Percentiles rank a stretch among this genome's conserved stretches.
Conservation (phyloP, 2,888 invertebrate species). For the Lithophane leautieri region DNA sequence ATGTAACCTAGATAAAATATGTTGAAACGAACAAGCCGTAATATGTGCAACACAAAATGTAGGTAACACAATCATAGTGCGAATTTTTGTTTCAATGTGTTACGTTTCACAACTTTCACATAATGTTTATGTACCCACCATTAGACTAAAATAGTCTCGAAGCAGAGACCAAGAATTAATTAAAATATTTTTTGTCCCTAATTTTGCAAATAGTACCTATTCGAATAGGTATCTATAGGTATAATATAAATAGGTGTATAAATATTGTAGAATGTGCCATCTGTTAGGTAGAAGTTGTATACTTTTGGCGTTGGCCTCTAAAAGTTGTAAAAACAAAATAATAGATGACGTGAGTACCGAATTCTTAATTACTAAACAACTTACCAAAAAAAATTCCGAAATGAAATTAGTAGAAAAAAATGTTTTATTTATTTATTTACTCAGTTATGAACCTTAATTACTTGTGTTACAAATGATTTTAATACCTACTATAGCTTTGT, state of each 20-base stretch:
- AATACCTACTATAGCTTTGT: not conserved
- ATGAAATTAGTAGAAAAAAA: too few species aligned
- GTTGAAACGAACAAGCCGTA: not conserved
- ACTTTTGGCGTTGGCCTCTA: not conserved
- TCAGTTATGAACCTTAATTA: too few species aligned
- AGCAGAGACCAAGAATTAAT: not conserved
- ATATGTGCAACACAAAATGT: too few species aligned
- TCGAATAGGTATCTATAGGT: not conserved
- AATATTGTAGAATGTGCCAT: conserved; percentile 38
- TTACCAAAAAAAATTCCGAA: too few species aligned
- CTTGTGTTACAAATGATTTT: not conserved
- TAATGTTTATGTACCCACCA: not conserved
- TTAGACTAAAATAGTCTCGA: not conserved
- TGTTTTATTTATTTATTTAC: too few species aligned
- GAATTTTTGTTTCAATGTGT: not conserved
- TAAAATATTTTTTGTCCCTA: too few species aligned
- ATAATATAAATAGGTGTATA: too few species aligned
- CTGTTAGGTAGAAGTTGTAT: conserved; percentile 5
- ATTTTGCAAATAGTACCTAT: not conserved
- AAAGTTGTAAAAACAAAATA: conserved; percentile 17
- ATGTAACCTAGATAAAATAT: too few species aligned
- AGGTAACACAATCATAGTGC: not conserved
- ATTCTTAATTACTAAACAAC: not conserved
- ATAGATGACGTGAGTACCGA: conserved; percentile 51
- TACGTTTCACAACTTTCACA: not conserved